These are phyloP conservation scores for Acleris sparsana DNA, from an alignment of 2,888 invertebrate genomes.

Conservation along the genomic window DNA sequence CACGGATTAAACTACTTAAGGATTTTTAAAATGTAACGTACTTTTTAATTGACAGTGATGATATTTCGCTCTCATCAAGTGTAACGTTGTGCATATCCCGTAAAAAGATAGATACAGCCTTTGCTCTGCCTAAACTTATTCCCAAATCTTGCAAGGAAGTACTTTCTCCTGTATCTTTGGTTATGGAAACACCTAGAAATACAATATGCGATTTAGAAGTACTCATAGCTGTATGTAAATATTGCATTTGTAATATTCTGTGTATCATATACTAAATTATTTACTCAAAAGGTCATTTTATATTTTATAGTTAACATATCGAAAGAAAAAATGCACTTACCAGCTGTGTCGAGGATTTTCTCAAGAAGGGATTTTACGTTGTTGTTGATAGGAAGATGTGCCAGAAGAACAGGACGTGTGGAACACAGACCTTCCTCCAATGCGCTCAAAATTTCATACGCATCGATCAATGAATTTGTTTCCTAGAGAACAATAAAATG, in stretches of 20 bases:
- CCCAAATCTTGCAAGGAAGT: slow-evolving; percentile 43
- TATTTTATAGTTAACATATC: background rate
- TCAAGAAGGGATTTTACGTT: slow-evolving; percentile 38
- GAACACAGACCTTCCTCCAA: slow-evolving; percentile 42
- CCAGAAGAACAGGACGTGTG: slow-evolving; percentile 35
- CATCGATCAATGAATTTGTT: background rate
- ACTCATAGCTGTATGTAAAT: too few species aligned
- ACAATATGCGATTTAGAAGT: background rate
- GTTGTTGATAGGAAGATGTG: background rate
- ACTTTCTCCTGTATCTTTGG: slow-evolving; percentile 30
- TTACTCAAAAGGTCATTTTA: too few species aligned
- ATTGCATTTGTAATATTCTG: too few species aligned
- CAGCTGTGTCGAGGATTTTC: slow-evolving; percentile 40
- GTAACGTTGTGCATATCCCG: slow-evolving; percentile 39
- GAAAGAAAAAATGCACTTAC: slow-evolving; percentile 34
- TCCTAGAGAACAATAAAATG: slow-evolving; percentile 1
- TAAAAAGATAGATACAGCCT: slow-evolving; percentile 39
- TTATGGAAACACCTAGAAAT: slow-evolving; percentile 40
- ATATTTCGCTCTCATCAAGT: slow-evolving; percentile 38
- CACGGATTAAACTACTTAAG: too few species aligned
- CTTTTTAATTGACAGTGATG: slow-evolving; percentile 41
- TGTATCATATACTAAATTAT: too few species aligned
- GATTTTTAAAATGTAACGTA: slow-evolving; percentile 31
- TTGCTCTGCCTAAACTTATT: slow-evolving; percentile 37
- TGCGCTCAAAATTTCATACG: slow-evolving; percentile 36